Evolutionary conservation across 2,797 vertebrate species (phyloP).

Genomic region (Rallus crepitans): DNA sequence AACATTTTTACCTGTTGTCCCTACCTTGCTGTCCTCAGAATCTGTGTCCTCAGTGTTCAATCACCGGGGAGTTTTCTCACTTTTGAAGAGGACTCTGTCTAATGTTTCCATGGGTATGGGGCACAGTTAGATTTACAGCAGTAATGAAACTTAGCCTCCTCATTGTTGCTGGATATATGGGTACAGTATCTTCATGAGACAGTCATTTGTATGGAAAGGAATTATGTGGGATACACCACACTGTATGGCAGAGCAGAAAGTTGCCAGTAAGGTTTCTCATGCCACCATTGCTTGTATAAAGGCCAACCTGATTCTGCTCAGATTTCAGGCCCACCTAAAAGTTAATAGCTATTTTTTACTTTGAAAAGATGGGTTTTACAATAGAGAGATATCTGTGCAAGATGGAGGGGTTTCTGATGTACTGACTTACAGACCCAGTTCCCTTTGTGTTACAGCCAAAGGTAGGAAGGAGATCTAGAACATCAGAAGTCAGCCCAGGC

Average conservation of each 20-base stretch:
- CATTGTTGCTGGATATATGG: neutral
- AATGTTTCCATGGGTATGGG: neutral
- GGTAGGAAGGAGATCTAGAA: neutral
- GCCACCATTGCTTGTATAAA: neutral
- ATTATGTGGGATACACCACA: neutral
- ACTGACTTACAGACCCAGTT: neutral
- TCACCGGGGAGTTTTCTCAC: neutral
- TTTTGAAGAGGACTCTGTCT: constrained; percentile 28
- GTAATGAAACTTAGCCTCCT: neutral
- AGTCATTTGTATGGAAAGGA: neutral
- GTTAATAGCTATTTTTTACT: constrained; percentile 29
- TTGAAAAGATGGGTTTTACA: neutral
- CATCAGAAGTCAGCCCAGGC: neutral
- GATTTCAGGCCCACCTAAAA: constrained; percentile 42
- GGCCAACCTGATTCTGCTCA: neutral
- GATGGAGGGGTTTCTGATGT: neutral
- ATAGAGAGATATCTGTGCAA: neutral
- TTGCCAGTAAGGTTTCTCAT: neutral
- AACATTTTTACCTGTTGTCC: constrained; percentile 16
- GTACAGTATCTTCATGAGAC: neutral
- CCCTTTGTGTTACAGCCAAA: neutral
- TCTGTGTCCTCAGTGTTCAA: neutral
- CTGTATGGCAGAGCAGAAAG: neutral
- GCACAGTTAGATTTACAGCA: neutral
- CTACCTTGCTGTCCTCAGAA: neutral